These are phyloP conservation scores for Fragum sueziense DNA, from an alignment of 2,888 invertebrate species.

Conservation along the genomic window DNA sequence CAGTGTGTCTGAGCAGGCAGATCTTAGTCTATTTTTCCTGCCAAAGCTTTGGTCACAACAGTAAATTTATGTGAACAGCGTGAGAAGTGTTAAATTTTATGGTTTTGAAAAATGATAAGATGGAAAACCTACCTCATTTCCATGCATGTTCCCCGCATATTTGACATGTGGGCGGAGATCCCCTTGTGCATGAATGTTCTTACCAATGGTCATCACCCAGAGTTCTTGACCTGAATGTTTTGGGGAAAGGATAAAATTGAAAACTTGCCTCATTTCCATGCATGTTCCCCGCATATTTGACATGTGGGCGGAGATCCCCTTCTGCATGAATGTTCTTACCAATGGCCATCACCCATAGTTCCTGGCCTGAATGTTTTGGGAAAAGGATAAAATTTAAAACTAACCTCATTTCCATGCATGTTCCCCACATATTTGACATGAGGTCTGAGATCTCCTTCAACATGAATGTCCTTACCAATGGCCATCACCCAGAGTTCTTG, in stretches of 20 bases:
- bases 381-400: background rate
- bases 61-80: no score
- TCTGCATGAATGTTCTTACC: conserved; percentile 65
- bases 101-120: no score
- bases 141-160: background rate
- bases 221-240: conserved; percentile 92
- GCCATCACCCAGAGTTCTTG: conserved; percentile 97
- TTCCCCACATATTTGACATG: conserved; percentile 80
- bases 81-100: no score
- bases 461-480: conserved; percentile 66
- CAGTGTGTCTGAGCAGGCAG: no score
- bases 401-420: conserved; percentile 81
- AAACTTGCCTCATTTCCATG: conserved; percentile 80
- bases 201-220: conserved; percentile 92
- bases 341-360: conserved; percentile 95
- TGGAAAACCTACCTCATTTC: background rate
- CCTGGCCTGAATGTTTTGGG: conserved; percentile 86
- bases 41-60: no score
- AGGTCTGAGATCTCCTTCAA: conserved; percentile 68
- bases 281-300: conserved; percentile 81
- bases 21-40: no score
- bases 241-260: no score
- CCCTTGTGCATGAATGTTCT: conserved; percentile 58
- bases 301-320: conserved; percentile 70
- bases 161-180: conserved; percentile 71